phyloP scores from a whole-genome alignment of 2,113 vertebrate genomes.

The Odocoileus virginianus region DNA sequence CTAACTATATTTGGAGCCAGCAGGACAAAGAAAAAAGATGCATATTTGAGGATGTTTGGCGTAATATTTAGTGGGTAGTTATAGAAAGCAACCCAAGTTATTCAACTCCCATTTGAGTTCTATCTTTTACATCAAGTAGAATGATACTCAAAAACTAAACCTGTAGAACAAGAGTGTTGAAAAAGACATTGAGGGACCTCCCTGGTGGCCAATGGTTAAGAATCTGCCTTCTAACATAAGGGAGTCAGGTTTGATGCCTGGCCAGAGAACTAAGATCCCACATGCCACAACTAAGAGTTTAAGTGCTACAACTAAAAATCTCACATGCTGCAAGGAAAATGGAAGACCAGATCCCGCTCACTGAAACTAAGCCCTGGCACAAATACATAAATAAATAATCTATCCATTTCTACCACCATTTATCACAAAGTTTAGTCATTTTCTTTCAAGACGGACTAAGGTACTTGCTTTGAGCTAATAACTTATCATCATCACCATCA shows the following conservation, averaged over 20 bases:
- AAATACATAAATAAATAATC: not conserved
- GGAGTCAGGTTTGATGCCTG: not conserved
- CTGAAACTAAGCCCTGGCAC: not conserved
- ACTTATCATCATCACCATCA: not conserved
- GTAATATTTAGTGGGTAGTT: not conserved
- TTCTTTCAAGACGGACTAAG: not conserved
- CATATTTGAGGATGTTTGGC: no score
- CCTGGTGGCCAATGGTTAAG: not conserved
- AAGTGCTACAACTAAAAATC: not conserved
- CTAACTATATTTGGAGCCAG: not conserved
- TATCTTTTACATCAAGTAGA: not conserved
- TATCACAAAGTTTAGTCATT: not conserved
- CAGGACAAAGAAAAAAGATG: not conserved
- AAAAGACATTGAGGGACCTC: not conserved
- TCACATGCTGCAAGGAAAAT: not conserved
- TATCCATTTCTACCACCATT: not conserved
- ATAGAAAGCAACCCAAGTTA: not conserved
- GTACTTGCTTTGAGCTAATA: not conserved
- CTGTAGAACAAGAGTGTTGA: not conserved
- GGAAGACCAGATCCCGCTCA: rapidly evolving
- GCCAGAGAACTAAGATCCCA: not conserved
- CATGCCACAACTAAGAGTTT: not conserved
- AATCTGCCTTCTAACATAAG: not conserved
- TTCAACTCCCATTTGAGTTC: not conserved
- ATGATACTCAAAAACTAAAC: not conserved